Evolutionary conservation across 2,113 vertebrate genomes (phyloP), one percentile per base, ranked within the genome.

Genomic region (Bucco capensis): DNA sequence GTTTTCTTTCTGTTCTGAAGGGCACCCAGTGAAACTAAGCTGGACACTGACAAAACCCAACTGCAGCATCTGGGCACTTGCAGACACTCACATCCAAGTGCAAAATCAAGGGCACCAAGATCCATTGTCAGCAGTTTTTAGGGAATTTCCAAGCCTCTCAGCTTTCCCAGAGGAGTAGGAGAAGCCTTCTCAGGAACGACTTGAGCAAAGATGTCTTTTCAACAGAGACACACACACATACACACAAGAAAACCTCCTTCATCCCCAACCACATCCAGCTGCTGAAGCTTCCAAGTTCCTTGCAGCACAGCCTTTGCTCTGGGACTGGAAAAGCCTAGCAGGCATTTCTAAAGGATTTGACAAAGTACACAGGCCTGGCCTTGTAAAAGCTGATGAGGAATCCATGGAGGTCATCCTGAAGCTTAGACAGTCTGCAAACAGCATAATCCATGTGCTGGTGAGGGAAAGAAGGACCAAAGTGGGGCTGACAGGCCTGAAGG

Each of bases 391-490:
- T 92, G 84, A 95, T 56, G 87, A 96, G 74, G 92, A 94, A 94
- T 92, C 95, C 86, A 94, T 0, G 3, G 69, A 95, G 93, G 96
- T 96, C 95, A 96, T 82, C n/a, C 0, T 73, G 89, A 83, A 93
- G 89, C 92, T 93, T 82, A 95, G 92, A 91, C 88, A 94, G 93
- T 84, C 88, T 93, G 86, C 93, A 95, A 94, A 90, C 93, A 90
- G 76, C 54, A 70, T 83, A 96, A 91, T 92, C 86, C 93, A 95
- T 11, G 28, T 92, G 89, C 70, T 87, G 70, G 81, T 89, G 82
- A 92, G 71, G 90, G 92, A 93, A 93, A 84, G 83, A 93, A 90
- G 60, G 47, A 87, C 89, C 42, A 40, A 76, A 92, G 72, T 89
- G 7, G 10, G 81, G 71, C 0, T 8, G 67, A 76, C 1, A 77